A percentile compares a stretch with the other conserved stretches of the same genome.
These are phyloP conservation scores for Cataglyphis albicans DNA, from an alignment of 2,888 invertebrate species.

Conservation along the genomic window DNA sequence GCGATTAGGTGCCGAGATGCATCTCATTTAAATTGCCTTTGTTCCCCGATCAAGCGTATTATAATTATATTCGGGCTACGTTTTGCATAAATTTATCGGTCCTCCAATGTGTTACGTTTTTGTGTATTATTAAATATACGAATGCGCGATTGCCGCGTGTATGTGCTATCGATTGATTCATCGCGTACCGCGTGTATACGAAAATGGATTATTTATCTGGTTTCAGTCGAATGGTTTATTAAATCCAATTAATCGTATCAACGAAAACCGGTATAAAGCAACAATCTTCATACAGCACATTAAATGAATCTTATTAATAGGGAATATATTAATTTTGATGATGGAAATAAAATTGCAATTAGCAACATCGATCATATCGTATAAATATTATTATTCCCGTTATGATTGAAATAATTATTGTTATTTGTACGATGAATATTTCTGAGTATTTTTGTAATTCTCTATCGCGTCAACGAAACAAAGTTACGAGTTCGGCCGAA, in stretches of 20 bases:
- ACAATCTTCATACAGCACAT: constrained; percentile 9
- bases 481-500: not conserved
- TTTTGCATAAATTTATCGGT: constrained; percentile 48
- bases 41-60: constrained; percentile 16
- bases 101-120: not conserved
- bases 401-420: not conserved
- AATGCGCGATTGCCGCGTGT: constrained; percentile 34
- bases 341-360: constrained; percentile 19
- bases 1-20: not conserved
- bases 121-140: constrained; percentile 51
- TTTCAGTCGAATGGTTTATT: constrained; percentile 24
- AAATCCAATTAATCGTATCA: constrained; percentile 43
- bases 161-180: constrained; percentile 39
- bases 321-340: constrained; percentile 36
- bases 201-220: constrained; percentile 42
- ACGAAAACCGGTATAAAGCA: constrained; percentile 13
- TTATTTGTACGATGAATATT: not conserved
- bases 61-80: constrained; percentile 44
- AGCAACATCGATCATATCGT: not conserved
- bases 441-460: not conserved
- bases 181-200: not conserved
- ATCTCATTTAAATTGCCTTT: constrained; percentile 35
- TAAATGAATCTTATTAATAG: constrained; percentile 39
- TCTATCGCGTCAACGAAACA: not conserved
- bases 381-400: constrained; percentile 18